These are phyloP conservation scores for Anthrax anthrax DNA, from an alignment of 2,888 invertebrate genomes.

Conservation along the genomic window DNA sequence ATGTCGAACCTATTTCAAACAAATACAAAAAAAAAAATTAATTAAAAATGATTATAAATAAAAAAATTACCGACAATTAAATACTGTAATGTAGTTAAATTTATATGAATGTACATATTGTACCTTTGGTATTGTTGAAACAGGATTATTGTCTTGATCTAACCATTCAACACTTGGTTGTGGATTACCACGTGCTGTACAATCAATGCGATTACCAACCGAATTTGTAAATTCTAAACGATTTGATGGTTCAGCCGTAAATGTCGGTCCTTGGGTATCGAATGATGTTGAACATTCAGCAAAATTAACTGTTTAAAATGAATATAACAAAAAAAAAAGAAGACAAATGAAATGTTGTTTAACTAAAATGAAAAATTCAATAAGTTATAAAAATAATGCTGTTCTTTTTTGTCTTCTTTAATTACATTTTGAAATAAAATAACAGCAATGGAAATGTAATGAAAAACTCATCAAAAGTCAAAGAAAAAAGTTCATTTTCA, in stretches of 20 bases:
- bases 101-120: slow-evolving; percentile 4
- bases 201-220: slow-evolving; percentile 39
- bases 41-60: slow-evolving; percentile 1
- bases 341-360: background rate
- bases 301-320: background rate
- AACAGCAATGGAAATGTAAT: no score
- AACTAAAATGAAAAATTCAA: no score
- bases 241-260: slow-evolving; percentile 38
- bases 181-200: slow-evolving; percentile 40
- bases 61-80: no score
- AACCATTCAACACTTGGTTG: slow-evolving; percentile 41
- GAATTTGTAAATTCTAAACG: slow-evolving; percentile 42
- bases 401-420: no score
- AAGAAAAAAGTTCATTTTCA: no score
- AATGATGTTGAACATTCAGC: slow-evolving; percentile 30
- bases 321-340: background rate
- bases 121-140: slow-evolving; percentile 37
- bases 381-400: no score
- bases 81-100: no score
- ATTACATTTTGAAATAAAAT: no score
- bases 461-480: no score
- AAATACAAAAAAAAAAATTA: background rate
- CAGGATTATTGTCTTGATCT: slow-evolving; percentile 38
- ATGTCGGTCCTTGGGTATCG: slow-evolving; percentile 42
- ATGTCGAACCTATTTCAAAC: slow-evolving; percentile 33